A percentile compares a stretch with the other conserved stretches of the same genome.
Evolutionary conservation across 2,797 vertebrate genomes (phyloP).

Genomic region (Tokudaia muenninki): DNA sequence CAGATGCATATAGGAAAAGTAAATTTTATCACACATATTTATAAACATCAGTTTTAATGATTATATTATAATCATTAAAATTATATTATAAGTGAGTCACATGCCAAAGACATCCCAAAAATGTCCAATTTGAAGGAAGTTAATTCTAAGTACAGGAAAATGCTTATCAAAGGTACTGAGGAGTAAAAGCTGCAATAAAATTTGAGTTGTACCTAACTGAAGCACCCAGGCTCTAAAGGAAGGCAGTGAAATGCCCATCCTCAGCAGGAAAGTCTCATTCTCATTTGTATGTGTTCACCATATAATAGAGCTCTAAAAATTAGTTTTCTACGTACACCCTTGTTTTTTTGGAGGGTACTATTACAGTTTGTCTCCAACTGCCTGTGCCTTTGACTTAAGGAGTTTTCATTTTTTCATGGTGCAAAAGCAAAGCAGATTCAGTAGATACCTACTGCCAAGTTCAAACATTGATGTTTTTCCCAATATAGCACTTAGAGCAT

Average conservation of each 20-base stretch:
- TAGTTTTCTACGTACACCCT: neutral
- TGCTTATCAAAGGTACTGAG: neutral
- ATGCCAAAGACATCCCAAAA: neutral
- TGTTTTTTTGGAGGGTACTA: neutral
- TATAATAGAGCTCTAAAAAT: neutral
- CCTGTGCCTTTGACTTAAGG: neutral
- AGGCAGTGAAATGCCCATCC: rapidly evolving
- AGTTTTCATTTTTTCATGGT: neutral
- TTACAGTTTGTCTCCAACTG: neutral
- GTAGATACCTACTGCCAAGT: neutral
- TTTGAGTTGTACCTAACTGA: rapidly evolving
- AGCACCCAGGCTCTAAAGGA: neutral
- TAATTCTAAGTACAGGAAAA: neutral
- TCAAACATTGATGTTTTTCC: neutral
- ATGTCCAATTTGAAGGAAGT: neutral
- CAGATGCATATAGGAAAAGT: neutral
- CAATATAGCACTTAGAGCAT: rapidly evolving
- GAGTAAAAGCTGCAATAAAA: neutral
- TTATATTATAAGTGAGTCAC: neutral
- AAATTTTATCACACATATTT: neutral
- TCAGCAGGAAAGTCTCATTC: neutral
- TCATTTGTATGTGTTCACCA: neutral
- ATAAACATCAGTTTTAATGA: neutral
- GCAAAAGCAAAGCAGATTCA: neutral
- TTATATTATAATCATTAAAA: no score